phyloP scores from a whole-genome alignment of 1,140 invertebrate genomes.

The Conus ventricosus region DNA sequence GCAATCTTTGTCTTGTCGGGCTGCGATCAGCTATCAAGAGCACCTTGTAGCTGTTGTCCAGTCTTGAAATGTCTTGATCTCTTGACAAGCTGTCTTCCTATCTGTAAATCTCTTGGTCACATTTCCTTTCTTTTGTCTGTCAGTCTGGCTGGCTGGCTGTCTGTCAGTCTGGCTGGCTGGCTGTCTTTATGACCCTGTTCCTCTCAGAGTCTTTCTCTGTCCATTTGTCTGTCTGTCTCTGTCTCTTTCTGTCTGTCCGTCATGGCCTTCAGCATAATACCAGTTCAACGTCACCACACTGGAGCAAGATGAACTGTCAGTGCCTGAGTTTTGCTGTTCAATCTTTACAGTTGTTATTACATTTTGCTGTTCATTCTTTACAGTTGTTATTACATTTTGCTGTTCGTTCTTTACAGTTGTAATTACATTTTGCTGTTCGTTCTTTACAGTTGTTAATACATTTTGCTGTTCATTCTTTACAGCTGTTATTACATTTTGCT shows the following conservation, averaged over 20 bases:
- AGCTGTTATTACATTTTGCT: not conserved
- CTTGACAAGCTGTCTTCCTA: not conserved
- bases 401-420: too few species aligned
- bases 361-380: too few species aligned
- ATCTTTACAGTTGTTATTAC: too few species aligned
- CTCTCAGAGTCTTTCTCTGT: not conserved
- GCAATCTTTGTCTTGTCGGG: too few species aligned
- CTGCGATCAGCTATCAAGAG: too few species aligned
- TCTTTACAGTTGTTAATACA: not conserved
- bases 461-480: not conserved
- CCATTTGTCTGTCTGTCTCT: not conserved
- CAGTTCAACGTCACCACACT: too few species aligned
- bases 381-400: too few species aligned
- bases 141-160: not conserved
- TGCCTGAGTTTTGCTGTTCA: not conserved
- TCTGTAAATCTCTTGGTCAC: not conserved
- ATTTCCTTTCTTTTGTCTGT: not conserved
- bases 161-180: constrained; percentile 1
- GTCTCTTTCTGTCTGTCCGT: constrained; percentile 10
- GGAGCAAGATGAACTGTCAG: too few species aligned
- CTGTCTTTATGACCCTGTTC: not conserved
- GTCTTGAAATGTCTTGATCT: too few species aligned
- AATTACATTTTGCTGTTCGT: not conserved
- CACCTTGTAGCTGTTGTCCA: too few species aligned
- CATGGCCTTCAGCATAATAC: too few species aligned